Percentiles rank a stretch among this genome's conserved stretches.
Conservation (phyloP, 2,797 vertebrate genomes). For the Pipistrellus nathusii region DNA sequence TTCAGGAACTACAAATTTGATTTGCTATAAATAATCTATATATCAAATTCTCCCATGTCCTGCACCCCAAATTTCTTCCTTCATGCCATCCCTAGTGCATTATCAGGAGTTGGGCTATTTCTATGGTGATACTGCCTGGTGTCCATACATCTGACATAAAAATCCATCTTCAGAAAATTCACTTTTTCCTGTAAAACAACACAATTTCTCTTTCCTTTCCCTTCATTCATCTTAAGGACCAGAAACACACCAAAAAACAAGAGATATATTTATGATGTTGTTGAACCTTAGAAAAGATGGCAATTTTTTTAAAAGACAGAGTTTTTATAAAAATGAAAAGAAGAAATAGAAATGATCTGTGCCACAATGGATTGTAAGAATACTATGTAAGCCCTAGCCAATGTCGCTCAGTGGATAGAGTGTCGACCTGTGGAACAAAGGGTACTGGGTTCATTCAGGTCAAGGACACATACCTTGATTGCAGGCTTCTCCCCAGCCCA, state of each 20-base stretch:
- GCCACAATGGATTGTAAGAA: neutral
- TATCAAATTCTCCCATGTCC: conserved; percentile 26
- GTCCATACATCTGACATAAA: conserved; percentile 18
- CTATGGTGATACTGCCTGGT: neutral
- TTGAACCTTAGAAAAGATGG: neutral
- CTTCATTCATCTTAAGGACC: conserved; percentile 6
- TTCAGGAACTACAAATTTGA: neutral
- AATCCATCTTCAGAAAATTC: conserved; percentile 24
- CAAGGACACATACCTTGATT: too few species aligned
- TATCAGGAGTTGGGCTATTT: neutral
- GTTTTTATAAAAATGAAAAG: conserved; percentile 30
- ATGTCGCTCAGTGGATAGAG: neutral
- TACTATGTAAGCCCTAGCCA: neutral
- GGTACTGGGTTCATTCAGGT: neutral
- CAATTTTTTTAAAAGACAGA: neutral
- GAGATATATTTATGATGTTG: neutral
- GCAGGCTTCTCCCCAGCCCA: too few species aligned
- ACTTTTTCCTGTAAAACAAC: neutral
- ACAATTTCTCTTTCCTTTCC: conserved; percentile 57
- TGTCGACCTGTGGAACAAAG: neutral
- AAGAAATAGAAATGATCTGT: conserved; percentile 8
- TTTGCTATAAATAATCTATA: conserved; percentile 2
- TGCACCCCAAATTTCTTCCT: conserved; percentile 35
- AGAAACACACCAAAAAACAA: conserved; percentile 13
- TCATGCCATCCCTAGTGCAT: neutral